A percentile compares a stretch with the other conserved stretches of the same genome.
Evolutionary conservation across 2,888 invertebrate genomes (phyloP).

Genomic region (Scelioninae gen. 2): DNA sequence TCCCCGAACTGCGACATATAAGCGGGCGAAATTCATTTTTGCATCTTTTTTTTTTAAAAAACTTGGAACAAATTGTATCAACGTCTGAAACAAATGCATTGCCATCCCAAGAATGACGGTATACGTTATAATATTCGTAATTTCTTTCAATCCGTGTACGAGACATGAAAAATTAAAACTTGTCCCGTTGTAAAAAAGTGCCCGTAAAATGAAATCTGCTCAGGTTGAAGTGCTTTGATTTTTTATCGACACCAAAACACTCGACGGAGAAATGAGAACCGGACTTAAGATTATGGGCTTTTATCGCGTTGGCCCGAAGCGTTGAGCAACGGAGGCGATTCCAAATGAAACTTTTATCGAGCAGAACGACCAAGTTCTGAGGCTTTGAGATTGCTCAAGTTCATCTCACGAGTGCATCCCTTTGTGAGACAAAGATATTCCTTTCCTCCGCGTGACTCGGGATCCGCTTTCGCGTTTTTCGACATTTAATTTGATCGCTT

Average conservation of each 20-base stretch:
- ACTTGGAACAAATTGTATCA: too few species aligned
- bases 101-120: too few species aligned
- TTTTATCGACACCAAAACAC: constrained; percentile 23
- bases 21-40: too few species aligned
- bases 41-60: too few species aligned
- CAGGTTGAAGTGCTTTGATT: neutral
- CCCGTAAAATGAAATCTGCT: constrained; percentile 1
- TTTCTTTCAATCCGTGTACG: too few species aligned
- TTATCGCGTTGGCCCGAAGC: constrained; percentile 44
- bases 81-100: too few species aligned
- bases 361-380: constrained; percentile 28
- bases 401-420: constrained; percentile 45
- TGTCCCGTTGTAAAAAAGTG: neutral
- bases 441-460: neutral
- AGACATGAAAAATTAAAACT: too few species aligned
- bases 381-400: constrained; percentile 34
- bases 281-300: constrained; percentile 44
- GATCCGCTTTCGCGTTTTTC: constrained; percentile 5
- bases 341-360: constrained; percentile 50
- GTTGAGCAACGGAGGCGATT: constrained; percentile 39
- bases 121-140: too few species aligned
- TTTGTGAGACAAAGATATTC: constrained; percentile 35
- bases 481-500: constrained; percentile 21
- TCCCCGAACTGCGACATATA: too few species aligned
- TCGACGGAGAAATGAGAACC: constrained; percentile 9